phyloP scores from a whole-genome alignment of 2,797 vertebrate genomes.

The Chelmon rostratus region DNA sequence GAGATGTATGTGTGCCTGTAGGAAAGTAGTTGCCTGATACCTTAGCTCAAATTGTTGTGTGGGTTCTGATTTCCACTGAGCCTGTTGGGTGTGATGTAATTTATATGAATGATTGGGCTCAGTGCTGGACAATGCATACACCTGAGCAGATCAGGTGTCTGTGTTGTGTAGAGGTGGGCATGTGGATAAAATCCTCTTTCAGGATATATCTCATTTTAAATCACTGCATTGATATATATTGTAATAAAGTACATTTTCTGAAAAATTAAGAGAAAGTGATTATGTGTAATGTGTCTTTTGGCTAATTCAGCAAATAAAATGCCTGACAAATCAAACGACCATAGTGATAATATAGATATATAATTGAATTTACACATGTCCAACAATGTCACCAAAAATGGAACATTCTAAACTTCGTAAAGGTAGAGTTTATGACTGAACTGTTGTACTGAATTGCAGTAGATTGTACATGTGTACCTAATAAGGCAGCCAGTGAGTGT shows the following conservation, averaged over 20 bases:
- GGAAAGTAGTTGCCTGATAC: conserved; percentile 49
- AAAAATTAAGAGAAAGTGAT: too few relatives aligned
- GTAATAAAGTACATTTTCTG: neutral
- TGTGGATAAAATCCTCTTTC: neutral
- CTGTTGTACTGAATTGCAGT: neutral
- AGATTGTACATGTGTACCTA: neutral
- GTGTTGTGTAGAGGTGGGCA: neutral
- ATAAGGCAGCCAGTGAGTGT: neutral
- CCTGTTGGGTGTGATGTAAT: conserved; percentile 43
- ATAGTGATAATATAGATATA: neutral
- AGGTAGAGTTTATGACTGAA: neutral
- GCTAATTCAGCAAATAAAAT: too few relatives aligned
- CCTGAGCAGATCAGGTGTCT: neutral
- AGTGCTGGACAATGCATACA: conserved; percentile 18
- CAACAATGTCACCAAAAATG: neutral
- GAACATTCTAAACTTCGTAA: neutral
- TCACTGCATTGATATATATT: neutral
- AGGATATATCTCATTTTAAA: neutral
- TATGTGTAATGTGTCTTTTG: too few relatives aligned
- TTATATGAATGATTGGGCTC: conserved; percentile 15
- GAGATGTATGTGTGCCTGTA: conserved; percentile 22
- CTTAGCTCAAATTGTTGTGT: conserved; percentile 47
- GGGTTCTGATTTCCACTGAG: conserved; percentile 34
- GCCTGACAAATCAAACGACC: too few relatives aligned
- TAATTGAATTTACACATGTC: too few relatives aligned